Evolutionary conservation across 1,140 invertebrate species (phyloP), one percentile per base, ranked within the genome.

Genomic region (Euura lappo): DNA sequence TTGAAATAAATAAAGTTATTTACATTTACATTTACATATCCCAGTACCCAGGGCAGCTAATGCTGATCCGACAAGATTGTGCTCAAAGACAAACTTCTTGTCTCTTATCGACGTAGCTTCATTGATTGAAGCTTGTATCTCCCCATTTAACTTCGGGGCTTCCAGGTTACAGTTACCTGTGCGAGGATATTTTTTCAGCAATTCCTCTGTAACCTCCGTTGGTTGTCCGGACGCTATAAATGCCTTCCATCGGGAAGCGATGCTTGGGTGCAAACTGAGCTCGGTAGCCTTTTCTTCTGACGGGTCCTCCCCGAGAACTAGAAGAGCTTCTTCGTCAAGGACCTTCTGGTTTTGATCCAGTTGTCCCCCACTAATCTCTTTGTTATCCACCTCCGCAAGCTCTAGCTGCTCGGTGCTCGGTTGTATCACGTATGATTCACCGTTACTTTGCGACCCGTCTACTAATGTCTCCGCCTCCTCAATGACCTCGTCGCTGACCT

Each of bases 81-180:
- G 28, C 28, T 28, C 28, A 2, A 60, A 8, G 8, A 28, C 13
- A 1, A 69, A 8, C 47, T 71, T 70, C 4, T 42, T 44, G 64
- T 75, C 74, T n/a, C 74, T 68, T 7, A 65, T 71, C 3, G 44
- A 3, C 10, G 73, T 47, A 2, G 66, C 45, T 42, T 74, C 73
- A 2, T 11, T 65, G 46, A 77, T 42, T 2, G 11, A 46, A 7
- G 44, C 3, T 28, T 13, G 42, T 0, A 75, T 47, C 46, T 75
- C 71, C n/a, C 28, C 6, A 45, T 77, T 77, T 11, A 77, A 10
- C 45, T 68, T 69, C 11, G 71, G 70, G 28, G 28, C 69, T 70
- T 28, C 45, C 45, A 70, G 28, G 28, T 28, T 28, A 28, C 28
- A 28, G 28, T 28, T 28, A 28, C 28, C 28, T 28, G 28, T 28